Percentiles rank a stretch among this genome's conserved stretches.
Evolutionary conservation across 2,797 vertebrate genomes (phyloP).

Genomic region (Echiichthys vipera): DNA sequence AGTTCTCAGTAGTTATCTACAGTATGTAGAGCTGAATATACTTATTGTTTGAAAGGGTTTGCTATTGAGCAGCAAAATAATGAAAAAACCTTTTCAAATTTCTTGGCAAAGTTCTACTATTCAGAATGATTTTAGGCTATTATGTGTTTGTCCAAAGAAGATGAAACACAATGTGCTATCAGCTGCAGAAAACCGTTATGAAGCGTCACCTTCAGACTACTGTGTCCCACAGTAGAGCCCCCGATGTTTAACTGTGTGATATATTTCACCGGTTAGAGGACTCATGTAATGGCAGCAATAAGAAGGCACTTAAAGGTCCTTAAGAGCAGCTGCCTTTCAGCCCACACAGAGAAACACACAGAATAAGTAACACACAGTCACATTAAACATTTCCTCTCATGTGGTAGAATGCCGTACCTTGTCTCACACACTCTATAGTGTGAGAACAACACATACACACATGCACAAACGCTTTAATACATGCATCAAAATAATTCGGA

Average conservation of each 20-base stretch:
- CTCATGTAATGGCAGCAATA: constrained; percentile 61
- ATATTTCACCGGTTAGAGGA: constrained; percentile 57
- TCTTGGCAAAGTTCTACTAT: neutral
- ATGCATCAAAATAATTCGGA: constrained; percentile 50
- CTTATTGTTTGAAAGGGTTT: constrained; percentile 23
- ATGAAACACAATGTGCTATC: constrained; percentile 1
- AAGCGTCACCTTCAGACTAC: constrained; percentile 24
- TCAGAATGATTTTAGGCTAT: neutral
- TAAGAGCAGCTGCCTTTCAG: constrained; percentile 63
- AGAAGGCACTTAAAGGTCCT: constrained; percentile 66
- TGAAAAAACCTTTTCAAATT: neutral
- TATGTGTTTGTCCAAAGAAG: constrained; percentile 20
- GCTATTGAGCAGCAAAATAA: constrained; percentile 17
- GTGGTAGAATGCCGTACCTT: neutral
- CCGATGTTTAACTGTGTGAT: constrained; percentile 53
- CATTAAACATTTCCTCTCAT: constrained; percentile 43
- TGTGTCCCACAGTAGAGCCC: constrained; percentile 11
- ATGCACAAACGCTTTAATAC: constrained; percentile 4
- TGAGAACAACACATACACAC: constrained; percentile 19
- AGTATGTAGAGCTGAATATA: constrained; percentile 26
- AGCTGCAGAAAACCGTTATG: neutral
- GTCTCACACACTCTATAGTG: neutral
- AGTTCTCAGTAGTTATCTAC: constrained; percentile 56
- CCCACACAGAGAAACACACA: constrained; percentile 40
- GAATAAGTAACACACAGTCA: constrained; percentile 31